Conservation (phyloP, 2,888 invertebrate species). For the Atethmia centrago region DNA sequence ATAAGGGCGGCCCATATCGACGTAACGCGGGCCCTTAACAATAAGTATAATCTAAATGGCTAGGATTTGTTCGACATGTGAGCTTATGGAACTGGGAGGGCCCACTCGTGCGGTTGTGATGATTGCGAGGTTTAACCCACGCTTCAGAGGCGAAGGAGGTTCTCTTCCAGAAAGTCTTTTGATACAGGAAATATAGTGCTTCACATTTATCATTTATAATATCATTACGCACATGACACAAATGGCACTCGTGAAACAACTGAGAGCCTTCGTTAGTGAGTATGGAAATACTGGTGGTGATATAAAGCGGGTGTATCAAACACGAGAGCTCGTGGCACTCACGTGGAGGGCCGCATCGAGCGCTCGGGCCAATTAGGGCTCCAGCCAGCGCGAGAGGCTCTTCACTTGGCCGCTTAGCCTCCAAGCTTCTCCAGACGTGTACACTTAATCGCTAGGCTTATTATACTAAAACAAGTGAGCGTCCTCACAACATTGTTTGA, state of each 20-base stretch:
- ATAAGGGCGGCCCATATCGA: constrained; percentile 69
- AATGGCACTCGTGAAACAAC: constrained; percentile 37
- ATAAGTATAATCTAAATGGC: constrained; percentile 81
- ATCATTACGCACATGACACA: constrained; percentile 31
- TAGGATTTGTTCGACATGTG: constrained; percentile 78
- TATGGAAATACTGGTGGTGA: constrained; percentile 37
- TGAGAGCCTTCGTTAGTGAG: constrained; percentile 42
- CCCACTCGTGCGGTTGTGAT: constrained; percentile 64
- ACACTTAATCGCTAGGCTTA: constrained; percentile 61
- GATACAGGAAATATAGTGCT: constrained; percentile 52
- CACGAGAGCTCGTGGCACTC: constrained; percentile 59
- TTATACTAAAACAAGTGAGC: constrained; percentile 49
- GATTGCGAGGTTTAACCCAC: constrained; percentile 64
- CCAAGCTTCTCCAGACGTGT: constrained; percentile 52
- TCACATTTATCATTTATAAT: constrained; percentile 21
- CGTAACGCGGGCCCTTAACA: constrained; percentile 76
- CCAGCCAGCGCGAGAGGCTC: constrained; percentile 58
- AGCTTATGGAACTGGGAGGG: constrained; percentile 65
- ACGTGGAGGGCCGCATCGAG: constrained; percentile 66
- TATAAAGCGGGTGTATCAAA: constrained; percentile 65
- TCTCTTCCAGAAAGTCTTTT: constrained; percentile 48
- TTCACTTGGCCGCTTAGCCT: constrained; percentile 67
- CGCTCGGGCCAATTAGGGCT: constrained; percentile 72
- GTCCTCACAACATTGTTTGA: constrained; percentile 35
- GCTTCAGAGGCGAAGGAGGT: constrained; percentile 44